phyloP scores from a whole-genome alignment of 2,797 vertebrate genomes.

The Pampus argenteus region DNA sequence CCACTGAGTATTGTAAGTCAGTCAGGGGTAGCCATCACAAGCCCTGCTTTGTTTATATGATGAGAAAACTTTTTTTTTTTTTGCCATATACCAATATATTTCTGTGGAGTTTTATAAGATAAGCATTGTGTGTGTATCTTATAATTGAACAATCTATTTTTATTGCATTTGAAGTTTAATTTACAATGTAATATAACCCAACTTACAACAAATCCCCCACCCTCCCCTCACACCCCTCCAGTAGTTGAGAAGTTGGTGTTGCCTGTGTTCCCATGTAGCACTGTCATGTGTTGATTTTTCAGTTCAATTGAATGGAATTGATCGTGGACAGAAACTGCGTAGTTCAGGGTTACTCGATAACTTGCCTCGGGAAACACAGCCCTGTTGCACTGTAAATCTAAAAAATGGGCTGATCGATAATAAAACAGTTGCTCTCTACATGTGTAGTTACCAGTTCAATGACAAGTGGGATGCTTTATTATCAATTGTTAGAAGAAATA shows the following conservation, averaged over 20 bases:
- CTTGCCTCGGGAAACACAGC: slow-evolving; percentile 46
- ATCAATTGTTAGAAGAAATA: slow-evolving; percentile 31
- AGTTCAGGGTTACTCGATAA: slow-evolving; percentile 66
- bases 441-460: slow-evolving; percentile 32
- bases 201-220: slow-evolving; percentile 1
- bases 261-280: slow-evolving; percentile 48
- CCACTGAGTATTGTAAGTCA: slow-evolving; percentile 48
- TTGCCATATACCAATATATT: slow-evolving; percentile 9
- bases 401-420: slow-evolving; percentile 54
- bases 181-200: slow-evolving; percentile 8
- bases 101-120: slow-evolving; percentile 25
- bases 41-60: slow-evolving; percentile 32
- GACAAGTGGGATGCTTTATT: slow-evolving; percentile 12
- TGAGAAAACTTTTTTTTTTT: background rate
- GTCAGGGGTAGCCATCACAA: slow-evolving; percentile 20
- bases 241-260: slow-evolving; percentile 21
- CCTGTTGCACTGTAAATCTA: slow-evolving; percentile 50
- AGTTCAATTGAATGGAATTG: slow-evolving; percentile 68
- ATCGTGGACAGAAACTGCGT: slow-evolving; percentile 58
- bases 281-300: slow-evolving; percentile 71
- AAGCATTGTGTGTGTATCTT: slow-evolving; percentile 29
- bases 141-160: slow-evolving; percentile 8
- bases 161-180: background rate
- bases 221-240: background rate
- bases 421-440: slow-evolving; percentile 39